Percentiles rank a stretch among this genome's conserved stretches.
Conservation (phyloP, 2,113 vertebrate species). For the Otocyon megalotis region DNA sequence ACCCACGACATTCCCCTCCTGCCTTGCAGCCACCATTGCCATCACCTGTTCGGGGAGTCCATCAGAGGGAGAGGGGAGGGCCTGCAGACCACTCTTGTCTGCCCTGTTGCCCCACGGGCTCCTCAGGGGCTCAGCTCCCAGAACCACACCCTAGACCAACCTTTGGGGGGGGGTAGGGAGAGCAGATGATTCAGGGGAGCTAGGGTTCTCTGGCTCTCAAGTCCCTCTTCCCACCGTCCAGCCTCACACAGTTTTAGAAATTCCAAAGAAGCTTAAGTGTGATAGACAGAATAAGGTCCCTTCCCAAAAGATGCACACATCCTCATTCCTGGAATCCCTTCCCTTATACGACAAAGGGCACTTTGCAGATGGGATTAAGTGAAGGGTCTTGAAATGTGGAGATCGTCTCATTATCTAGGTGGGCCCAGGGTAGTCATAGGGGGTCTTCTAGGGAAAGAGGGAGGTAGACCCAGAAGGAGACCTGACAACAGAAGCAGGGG, state of each 20-base stretch:
- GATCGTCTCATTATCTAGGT: not conserved
- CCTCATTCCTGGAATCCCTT: not conserved
- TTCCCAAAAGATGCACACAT: not conserved
- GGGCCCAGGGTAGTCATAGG: not conserved
- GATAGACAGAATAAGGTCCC: not conserved
- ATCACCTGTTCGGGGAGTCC: not conserved
- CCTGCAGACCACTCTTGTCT: not conserved
- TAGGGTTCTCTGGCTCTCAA: not conserved
- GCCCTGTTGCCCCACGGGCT: too few species aligned
- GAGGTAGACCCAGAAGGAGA: not conserved
- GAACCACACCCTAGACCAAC: not conserved
- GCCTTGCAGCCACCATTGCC: not conserved
- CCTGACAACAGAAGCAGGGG: not conserved
- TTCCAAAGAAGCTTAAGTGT: not conserved
- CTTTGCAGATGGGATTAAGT: not conserved
- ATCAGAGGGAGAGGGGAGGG: not conserved
- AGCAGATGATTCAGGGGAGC: not conserved
- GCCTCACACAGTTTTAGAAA: not conserved
- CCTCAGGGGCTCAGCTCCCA: not conserved
- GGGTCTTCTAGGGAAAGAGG: not conserved
- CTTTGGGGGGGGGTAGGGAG: not conserved
- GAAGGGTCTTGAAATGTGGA: not conserved
- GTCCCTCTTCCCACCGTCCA: not conserved
- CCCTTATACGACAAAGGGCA: not conserved
- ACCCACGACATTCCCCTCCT: not conserved